Conservation (phyloP, 2,797 vertebrate species). For the Aselliscus stoliczkanus region DNA sequence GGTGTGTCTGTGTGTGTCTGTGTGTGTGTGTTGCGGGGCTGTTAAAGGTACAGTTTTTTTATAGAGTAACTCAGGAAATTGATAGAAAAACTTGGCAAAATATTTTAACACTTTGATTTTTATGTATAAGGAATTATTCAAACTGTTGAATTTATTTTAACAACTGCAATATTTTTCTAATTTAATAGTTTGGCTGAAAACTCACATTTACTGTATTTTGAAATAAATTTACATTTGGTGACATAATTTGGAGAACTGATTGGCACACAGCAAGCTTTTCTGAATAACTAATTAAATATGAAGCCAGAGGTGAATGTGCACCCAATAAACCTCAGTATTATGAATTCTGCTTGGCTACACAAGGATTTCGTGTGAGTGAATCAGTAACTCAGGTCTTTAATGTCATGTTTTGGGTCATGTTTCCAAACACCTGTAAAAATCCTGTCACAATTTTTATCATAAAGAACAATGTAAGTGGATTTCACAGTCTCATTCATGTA, state of each 20-base stretch:
- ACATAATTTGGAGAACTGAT: conserved; percentile 48
- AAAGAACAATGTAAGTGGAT: neutral
- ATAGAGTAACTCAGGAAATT: neutral
- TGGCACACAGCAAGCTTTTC: conserved; percentile 25
- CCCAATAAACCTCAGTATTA: conserved; percentile 28
- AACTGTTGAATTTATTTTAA: conserved; percentile 41
- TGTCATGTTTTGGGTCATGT: neutral
- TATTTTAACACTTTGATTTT: conserved; percentile 13
- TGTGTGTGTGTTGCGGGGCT: neutral
- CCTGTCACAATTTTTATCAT: conserved; percentile 8
- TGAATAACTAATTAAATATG: conserved; percentile 49
- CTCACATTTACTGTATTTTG: conserved; percentile 30
- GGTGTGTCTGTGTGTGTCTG: neutral
- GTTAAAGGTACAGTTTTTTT: neutral
- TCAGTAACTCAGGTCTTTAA: neutral
- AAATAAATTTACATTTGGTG: conserved; percentile 47
- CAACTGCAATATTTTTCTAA: conserved; percentile 43
- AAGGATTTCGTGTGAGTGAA: conserved; percentile 37
- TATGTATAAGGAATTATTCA: conserved; percentile 45
- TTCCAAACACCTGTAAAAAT: conserved; percentile 53
- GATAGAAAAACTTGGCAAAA: conserved; percentile 36
- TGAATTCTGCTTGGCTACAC: neutral
- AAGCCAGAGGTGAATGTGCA: neutral
- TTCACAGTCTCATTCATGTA: neutral
- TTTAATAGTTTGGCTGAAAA: conserved; percentile 43